A percentile compares a stretch with the other conserved stretches of the same genome.
phyloP scores from a whole-genome alignment of 2,797 vertebrate genomes.

The Channallabes apus region DNA sequence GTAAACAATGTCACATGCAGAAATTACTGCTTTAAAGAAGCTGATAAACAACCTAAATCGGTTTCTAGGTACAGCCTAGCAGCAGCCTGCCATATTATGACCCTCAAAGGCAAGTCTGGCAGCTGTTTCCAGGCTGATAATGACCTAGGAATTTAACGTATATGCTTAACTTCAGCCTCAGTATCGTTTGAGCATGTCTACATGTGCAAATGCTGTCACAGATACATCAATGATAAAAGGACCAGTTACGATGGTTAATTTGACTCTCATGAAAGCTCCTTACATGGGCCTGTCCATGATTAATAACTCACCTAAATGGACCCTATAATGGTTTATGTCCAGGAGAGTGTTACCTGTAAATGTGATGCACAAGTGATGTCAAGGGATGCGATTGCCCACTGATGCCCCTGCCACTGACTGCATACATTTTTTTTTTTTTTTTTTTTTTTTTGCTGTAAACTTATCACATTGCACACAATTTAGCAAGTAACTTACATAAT shows the following conservation, averaged over 20 bases:
- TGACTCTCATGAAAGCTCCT: neutral
- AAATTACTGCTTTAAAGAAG: neutral
- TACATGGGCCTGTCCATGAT: neutral
- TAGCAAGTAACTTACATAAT: neutral
- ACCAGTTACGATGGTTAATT: neutral
- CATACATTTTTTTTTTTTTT: neutral
- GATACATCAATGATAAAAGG: neutral
- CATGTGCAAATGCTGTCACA: neutral
- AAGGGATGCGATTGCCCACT: neutral
- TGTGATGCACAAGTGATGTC: neutral
- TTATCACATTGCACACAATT: neutral
- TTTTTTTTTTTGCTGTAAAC: neutral
- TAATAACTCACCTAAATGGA: neutral
- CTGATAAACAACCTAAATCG: neutral
- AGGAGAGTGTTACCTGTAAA: neutral
- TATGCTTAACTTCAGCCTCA: neutral
- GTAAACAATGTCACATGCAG: neutral
- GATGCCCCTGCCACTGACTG: neutral
- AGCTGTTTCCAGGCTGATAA: neutral
- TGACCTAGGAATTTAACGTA: neutral
- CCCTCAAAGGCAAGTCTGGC: too few species aligned
- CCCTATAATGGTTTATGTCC: neutral
- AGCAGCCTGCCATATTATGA: neutral
- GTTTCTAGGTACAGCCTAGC: neutral
- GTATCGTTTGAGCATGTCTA: neutral